phyloP scores from a whole-genome alignment of 1,140 invertebrate species.

The Reticulitermes speratus region DNA sequence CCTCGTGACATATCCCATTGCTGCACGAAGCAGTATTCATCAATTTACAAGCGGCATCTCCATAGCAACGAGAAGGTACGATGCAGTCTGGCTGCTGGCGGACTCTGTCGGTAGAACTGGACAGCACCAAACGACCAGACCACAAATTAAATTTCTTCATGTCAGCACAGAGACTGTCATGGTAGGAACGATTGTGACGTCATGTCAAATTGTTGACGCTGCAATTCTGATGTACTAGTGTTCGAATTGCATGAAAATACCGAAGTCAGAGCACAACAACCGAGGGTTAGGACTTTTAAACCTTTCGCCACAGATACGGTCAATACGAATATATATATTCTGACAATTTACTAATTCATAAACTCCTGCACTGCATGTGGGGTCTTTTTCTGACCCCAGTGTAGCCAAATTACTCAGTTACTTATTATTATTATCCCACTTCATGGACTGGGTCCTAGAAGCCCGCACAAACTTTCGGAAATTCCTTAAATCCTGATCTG shows the following conservation, averaged over 20 bases:
- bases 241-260: background rate
- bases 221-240: background rate
- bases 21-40: background rate
- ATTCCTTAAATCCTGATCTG: no score
- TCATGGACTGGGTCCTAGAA: no score
- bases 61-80: background rate
- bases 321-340: no score
- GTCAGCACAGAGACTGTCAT: background rate
- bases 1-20: background rate
- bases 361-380: no score
- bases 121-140: background rate
- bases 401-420: no score
- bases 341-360: no score
- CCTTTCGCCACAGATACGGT: no score
- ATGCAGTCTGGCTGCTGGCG: background rate
- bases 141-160: background rate
- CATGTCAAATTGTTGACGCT: background rate
- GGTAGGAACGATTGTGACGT: background rate
- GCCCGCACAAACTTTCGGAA: no score
- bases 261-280: no score
- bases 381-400: no score
- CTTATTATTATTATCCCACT: no score
- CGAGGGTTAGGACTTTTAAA: no score
- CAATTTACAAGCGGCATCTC: background rate
- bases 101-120: background rate